Conservation (phyloP, 2,113 vertebrate genomes). For the Butorides virescens region DNA sequence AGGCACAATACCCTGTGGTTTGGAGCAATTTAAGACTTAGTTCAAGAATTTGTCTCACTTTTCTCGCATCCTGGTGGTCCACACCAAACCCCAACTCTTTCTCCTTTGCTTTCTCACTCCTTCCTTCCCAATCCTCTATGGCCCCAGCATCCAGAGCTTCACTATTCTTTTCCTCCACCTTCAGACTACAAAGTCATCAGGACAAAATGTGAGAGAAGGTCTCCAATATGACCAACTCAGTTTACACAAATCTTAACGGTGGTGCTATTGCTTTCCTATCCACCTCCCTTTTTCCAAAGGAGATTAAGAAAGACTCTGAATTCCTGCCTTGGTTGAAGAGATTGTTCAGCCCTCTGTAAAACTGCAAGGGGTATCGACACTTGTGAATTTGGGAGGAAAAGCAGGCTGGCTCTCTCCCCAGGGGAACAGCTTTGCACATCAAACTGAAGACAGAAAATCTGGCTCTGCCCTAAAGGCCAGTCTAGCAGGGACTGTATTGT, state of each 20-base stretch:
- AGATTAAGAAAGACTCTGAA: background rate
- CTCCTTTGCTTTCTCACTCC: background rate
- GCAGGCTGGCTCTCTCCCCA: background rate
- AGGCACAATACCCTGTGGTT: slow-evolving; percentile 23
- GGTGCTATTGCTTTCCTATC: background rate
- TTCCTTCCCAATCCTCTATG: background rate
- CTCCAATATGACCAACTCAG: background rate
- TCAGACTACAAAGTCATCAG: background rate
- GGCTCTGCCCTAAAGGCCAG: background rate
- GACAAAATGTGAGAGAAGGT: background rate
- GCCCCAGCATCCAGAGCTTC: background rate
- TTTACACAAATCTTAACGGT: background rate
- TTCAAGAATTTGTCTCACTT: slow-evolving; percentile 32
- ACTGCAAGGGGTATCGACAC: background rate
- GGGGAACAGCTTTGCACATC: background rate
- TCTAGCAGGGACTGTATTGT: background rate
- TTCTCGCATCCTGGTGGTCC: slow-evolving; percentile 22
- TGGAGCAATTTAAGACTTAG: slow-evolving; percentile 13
- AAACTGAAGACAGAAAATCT: slow-evolving; percentile 1
- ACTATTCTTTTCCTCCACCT: background rate
- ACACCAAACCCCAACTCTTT: background rate
- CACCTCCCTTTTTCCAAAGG: background rate
- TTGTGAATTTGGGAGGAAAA: background rate
- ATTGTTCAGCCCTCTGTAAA: background rate
- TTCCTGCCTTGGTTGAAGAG: background rate